Evolutionary conservation across 2,113 vertebrate genomes (phyloP).

Genomic region (Bubo bubo): DNA sequence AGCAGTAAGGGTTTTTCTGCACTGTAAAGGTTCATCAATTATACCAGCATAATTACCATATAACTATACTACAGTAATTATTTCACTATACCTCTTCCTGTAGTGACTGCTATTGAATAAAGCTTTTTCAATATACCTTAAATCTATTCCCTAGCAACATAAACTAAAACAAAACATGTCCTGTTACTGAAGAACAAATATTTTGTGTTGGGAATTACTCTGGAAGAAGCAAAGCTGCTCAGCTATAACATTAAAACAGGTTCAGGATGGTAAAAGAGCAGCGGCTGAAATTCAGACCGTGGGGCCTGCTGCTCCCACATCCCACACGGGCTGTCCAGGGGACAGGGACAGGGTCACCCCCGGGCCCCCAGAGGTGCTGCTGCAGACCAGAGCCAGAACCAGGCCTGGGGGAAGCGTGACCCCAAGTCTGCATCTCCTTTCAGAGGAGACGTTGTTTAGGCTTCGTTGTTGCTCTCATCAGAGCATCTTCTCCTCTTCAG

Average conservation of each 20-base stretch:
- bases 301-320: accelerated
- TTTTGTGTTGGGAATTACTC: not conserved
- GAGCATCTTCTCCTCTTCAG: not conserved
- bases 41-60: conserved; percentile 46
- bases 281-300: accelerated
- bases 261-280: accelerated
- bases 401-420: accelerated
- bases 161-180: not conserved
- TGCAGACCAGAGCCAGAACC: not conserved
- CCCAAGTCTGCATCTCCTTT: not conserved
- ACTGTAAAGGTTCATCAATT: conserved; percentile 46
- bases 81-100: conserved; percentile 28
- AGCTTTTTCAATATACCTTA: not conserved
- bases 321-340: accelerated
- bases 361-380: too few relatives aligned
- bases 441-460: accelerated
- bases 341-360: accelerated
- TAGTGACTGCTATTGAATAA: conserved; percentile 18
- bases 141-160: not conserved
- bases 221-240: not conserved
- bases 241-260: accelerated
- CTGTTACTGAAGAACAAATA: not conserved
- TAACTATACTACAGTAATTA: conserved; percentile 26
- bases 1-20: not conserved
- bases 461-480: accelerated